These are phyloP conservation scores for Protobothrops mucrosquamatus DNA, from an alignment of 2,113 vertebrate species.

Conservation along the genomic window DNA sequence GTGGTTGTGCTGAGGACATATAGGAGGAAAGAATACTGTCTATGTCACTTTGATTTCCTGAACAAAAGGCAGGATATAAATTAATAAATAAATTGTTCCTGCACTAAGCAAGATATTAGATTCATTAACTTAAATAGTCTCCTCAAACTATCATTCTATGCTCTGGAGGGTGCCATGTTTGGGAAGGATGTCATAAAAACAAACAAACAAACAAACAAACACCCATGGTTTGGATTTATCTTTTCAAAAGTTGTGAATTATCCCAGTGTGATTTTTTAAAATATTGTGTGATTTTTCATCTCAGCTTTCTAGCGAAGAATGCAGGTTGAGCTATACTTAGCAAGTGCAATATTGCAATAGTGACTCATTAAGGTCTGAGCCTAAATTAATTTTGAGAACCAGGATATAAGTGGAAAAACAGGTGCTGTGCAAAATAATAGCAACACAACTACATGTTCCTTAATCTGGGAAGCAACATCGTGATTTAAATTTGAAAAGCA, in stretches of 20 bases:
- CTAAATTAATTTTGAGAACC: conserved; percentile 15
- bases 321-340: conserved; percentile 9
- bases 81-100: background rate
- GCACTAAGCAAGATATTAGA: background rate
- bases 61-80: background rate
- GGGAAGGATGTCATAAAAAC: background rate
- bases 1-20: background rate
- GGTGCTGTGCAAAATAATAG: background rate
- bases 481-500: conserved; percentile 10
- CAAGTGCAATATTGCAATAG: background rate
- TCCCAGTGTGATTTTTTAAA: background rate
- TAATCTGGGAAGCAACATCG: background rate
- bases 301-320: background rate
- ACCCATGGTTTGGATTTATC: background rate
- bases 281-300: background rate
- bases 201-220: background rate
- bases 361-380: background rate
- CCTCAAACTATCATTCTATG: background rate
- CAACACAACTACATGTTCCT: background rate
- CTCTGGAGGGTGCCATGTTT: background rate
- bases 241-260: background rate
- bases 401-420: background rate
- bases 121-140: background rate
- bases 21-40: background rate
- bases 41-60: background rate